These are phyloP conservation scores for Crossocerus cetratus DNA, from an alignment of 2,888 invertebrate species.

Conservation along the genomic window DNA sequence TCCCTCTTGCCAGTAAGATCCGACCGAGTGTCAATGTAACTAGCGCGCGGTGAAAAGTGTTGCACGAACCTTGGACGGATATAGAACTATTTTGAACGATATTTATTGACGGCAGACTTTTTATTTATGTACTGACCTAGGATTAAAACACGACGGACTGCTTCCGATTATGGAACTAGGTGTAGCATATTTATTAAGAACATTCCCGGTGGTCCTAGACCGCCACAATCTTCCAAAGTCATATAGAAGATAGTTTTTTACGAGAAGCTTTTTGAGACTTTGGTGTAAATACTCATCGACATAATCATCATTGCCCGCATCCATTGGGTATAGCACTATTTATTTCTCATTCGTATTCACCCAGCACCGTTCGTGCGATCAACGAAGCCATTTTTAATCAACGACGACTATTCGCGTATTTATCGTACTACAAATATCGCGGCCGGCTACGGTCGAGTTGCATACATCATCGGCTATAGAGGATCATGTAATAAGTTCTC, in stretches of 20 bases:
- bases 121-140: conserved; percentile 43
- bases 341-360: conserved; percentile 47
- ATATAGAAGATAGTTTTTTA: conserved; percentile 58
- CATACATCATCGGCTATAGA: conserved; percentile 20
- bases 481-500: conserved; percentile 18
- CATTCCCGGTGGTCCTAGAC: conserved; percentile 8
- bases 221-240: conserved; percentile 51
- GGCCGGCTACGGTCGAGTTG: conserved; percentile 12
- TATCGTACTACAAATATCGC: conserved; percentile 41
- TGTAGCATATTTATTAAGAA: conserved; percentile 25
- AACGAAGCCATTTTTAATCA: conserved; percentile 48
- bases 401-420: conserved; percentile 26
- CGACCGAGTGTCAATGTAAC: conserved; percentile 30
- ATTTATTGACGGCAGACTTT: conserved; percentile 41
- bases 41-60: not conserved
- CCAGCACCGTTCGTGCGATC: conserved; percentile 42
- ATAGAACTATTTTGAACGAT: conserved; percentile 45
- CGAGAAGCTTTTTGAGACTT: conserved; percentile 58
- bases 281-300: conserved; percentile 54
- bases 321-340: conserved; percentile 38
- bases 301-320: conserved; percentile 5
- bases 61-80: conserved; percentile 27
- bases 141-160: conserved; percentile 30
- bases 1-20: conserved; percentile 38
- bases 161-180: conserved; percentile 38